Conservation (phyloP, 2,888 invertebrate species). For the Diogma glabrata region DNA sequence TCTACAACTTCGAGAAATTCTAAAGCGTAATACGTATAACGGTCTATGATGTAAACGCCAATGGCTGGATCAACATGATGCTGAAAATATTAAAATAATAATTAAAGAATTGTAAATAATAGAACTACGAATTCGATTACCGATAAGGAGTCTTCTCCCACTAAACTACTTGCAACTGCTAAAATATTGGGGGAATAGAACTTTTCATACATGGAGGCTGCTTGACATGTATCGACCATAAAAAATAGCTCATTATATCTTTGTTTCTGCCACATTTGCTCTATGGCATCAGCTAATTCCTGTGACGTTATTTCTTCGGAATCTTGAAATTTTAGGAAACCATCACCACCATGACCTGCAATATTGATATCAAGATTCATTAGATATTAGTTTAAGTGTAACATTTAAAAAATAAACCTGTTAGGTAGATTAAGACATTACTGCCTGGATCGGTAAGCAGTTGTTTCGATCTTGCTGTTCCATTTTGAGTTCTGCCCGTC, state of each 20-base stretch:
- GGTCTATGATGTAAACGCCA: conserved; percentile 97
- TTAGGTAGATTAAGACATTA: conserved; percentile 92
- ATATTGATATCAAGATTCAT: no score
- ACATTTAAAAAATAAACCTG: no score
- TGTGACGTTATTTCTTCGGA: conserved; percentile 98
- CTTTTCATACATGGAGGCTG: conserved; percentile 95
- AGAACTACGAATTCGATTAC: conserved; percentile 37
- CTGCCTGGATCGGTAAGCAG: conserved; percentile 92
- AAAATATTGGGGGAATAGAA: conserved; percentile 97
- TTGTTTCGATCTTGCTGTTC: conserved; percentile 90
- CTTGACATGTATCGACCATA: conserved; percentile 98
- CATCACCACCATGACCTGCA: conserved; percentile 97
- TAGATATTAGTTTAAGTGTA: no score
- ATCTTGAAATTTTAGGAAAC: conserved; percentile 98
- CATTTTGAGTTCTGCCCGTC: conserved; percentile 84
- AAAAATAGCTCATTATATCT: conserved; percentile 96
- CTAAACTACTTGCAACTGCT: conserved; percentile 92
- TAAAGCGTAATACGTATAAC: conserved; percentile 94
- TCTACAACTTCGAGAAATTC: conserved; percentile 90
- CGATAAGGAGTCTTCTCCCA: conserved; percentile 96
- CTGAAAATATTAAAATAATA: no score
- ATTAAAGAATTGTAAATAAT: neutral
- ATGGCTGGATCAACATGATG: conserved; percentile 98
- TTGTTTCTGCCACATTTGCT: conserved; percentile 99
- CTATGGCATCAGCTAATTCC: conserved; percentile 95